Evolutionary conservation across 2,888 invertebrate genomes (phyloP).

Genomic region (Macroteleia sp.): DNA sequence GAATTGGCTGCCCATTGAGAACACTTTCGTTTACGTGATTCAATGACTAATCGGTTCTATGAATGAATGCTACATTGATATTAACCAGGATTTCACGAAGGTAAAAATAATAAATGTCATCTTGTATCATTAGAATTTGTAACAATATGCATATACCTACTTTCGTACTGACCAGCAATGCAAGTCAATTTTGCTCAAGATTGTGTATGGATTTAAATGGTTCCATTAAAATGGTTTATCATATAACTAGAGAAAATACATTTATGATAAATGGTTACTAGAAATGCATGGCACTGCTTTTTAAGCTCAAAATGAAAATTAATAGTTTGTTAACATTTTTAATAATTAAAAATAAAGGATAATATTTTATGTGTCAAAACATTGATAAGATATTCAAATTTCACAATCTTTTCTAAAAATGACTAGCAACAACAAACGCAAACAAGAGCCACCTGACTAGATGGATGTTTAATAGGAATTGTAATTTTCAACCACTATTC

Average conservation of each 20-base stretch:
- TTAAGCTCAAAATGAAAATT: too few relatives aligned
- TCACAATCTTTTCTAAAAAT: conserved; percentile 25
- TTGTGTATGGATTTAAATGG: neutral
- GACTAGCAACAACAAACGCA: conserved; percentile 16
- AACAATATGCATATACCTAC: conserved; percentile 60
- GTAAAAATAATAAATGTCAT: conserved; percentile 82
- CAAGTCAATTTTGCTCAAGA: conserved; percentile 33
- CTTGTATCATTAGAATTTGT: conserved; percentile 78
- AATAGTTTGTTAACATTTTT: too few relatives aligned
- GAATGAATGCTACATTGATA: conserved; percentile 83
- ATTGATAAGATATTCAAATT: too few relatives aligned
- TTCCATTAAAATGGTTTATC: too few relatives aligned
- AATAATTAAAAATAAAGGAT: neutral
- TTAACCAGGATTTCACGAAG: conserved; percentile 84
- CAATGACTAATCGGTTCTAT: conserved; percentile 83
- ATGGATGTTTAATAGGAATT: conserved; percentile 35
- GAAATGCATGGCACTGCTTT: too few relatives aligned
- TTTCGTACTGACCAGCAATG: conserved; percentile 30
- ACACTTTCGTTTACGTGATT: conserved; percentile 75
- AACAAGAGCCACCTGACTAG: conserved; percentile 25
- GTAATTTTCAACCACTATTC: conserved; percentile 13
- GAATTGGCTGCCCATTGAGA: conserved; percentile 58
- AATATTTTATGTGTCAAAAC: too few relatives aligned
- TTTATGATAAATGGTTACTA: too few relatives aligned
- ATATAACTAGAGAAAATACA: too few relatives aligned